Percentiles rank a stretch among this genome's conserved stretches.
Conservation (phyloP, 2,113 vertebrate genomes). For the Platycercus adscitus region DNA sequence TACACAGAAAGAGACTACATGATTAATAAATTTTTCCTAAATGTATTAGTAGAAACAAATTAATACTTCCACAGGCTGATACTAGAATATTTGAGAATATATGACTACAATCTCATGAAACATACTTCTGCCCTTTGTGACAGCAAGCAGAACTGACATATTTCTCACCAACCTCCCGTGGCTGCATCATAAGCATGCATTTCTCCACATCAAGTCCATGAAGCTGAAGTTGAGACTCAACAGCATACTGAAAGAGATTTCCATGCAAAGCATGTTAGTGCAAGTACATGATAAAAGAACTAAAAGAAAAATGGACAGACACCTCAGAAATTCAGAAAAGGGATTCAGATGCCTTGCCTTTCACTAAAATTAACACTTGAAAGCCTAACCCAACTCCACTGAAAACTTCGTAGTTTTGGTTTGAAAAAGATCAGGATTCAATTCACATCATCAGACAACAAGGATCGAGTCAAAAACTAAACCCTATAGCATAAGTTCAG, state of each 20-base stretch:
- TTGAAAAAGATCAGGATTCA: background rate
- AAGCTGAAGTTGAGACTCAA: slow-evolving; percentile 90
- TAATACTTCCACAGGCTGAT: background rate
- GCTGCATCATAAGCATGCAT: slow-evolving; percentile 84
- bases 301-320: background rate
- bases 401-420: background rate
- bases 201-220: slow-evolving; percentile 79
- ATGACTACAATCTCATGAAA: background rate
- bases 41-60: background rate
- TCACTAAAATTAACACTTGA: background rate
- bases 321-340: background rate
- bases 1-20: accelerated
- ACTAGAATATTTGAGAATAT: background rate
- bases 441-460: background rate
- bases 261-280: background rate
- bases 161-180: slow-evolving; percentile 80
- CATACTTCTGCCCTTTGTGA: background rate
- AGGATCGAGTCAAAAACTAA: background rate
- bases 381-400: background rate
- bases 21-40: background rate
- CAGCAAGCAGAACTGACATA: background rate
- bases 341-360: background rate
- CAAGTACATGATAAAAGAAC: background rate
- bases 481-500: background rate
- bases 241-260: slow-evolving; percentile 83